Conservation (phyloP, 1,140 invertebrate genomes). For the Apolygus lucorum region DNA sequence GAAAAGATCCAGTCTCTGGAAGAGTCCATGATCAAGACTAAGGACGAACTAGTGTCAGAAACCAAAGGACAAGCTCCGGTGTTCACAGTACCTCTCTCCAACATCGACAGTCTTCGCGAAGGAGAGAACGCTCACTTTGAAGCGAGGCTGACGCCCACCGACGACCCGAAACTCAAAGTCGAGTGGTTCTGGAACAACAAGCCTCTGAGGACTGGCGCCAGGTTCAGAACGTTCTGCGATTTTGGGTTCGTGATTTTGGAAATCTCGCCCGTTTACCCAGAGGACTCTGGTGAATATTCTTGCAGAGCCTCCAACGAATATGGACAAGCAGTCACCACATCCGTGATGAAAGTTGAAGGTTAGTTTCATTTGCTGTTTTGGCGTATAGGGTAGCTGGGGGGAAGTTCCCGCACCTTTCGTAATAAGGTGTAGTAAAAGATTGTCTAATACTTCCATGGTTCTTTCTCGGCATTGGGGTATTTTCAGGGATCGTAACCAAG, state of each 20-base stretch:
- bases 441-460: too few relatives aligned
- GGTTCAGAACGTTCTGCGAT: conserved; percentile 89
- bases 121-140: conserved; percentile 93
- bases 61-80: conserved; percentile 72
- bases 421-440: too few relatives aligned
- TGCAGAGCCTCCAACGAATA: conserved; percentile 83
- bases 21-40: conserved; percentile 66
- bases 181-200: conserved; percentile 95
- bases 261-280: conserved; percentile 89
- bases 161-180: conserved; percentile 89
- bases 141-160: conserved; percentile 80
- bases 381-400: too few relatives aligned
- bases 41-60: conserved; percentile 59
- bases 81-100: conserved; percentile 81
- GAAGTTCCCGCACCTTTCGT: too few relatives aligned
- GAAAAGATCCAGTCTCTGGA: conserved; percentile 89
- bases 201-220: conserved; percentile 74
- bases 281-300: conserved; percentile 88
- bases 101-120: conserved; percentile 74
- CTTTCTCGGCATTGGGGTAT: too few relatives aligned
- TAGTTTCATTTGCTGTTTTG: too few relatives aligned
- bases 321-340: conserved; percentile 88
- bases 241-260: conserved; percentile 91
- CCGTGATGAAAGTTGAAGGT: conserved; percentile 79
- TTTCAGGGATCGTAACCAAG: too few relatives aligned